These are phyloP conservation scores for Alviniconcha strummeri DNA, from an alignment of 2,888 invertebrate genomes.

Conservation along the genomic window DNA sequence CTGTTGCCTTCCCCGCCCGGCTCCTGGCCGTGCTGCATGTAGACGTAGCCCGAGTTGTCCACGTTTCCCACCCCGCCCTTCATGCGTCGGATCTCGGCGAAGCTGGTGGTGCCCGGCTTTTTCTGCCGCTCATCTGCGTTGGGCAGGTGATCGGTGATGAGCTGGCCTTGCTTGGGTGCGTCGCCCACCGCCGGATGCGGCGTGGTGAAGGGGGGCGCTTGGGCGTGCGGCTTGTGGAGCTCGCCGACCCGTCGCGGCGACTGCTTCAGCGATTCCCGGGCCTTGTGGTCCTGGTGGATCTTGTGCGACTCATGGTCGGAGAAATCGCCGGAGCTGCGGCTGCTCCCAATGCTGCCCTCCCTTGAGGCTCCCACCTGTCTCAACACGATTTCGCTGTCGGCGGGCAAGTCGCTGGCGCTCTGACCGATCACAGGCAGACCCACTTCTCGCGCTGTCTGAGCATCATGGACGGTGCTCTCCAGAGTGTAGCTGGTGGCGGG, in stretches of 20 bases:
- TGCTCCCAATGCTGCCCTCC: slow-evolving; percentile 63
- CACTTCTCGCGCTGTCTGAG: slow-evolving; percentile 63
- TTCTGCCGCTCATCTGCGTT: slow-evolving; percentile 3
- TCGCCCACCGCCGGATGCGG: neutral
- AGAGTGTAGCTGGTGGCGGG: slow-evolving; percentile 58
- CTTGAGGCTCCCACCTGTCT: slow-evolving; percentile 48
- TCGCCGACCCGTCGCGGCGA: slow-evolving; percentile 4
- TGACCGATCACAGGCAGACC: slow-evolving; percentile 67
- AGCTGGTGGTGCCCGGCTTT: slow-evolving; percentile 77
- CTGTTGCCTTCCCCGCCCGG: slow-evolving; percentile 35
- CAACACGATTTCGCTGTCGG: slow-evolving; percentile 2
- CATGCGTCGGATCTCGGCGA: slow-evolving; percentile 82
- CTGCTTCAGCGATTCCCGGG: slow-evolving; percentile 48
- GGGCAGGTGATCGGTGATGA: slow-evolving; percentile 37
- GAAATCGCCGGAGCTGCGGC: slow-evolving; percentile 66
- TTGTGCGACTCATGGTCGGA: slow-evolving; percentile 70
- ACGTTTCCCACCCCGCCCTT: slow-evolving; percentile 53
- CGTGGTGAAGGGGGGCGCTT: neutral
- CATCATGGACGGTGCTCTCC: slow-evolving; percentile 34
- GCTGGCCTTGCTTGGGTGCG: slow-evolving; percentile 14
- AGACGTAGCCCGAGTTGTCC: slow-evolving; percentile 70
- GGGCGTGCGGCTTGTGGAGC: neutral
- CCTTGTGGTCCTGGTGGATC: slow-evolving; percentile 67
- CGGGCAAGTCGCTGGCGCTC: slow-evolving; percentile 34
- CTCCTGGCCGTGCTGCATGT: slow-evolving; percentile 76